Conservation (phyloP, 2,888 invertebrate species). For the Andrena haemorrhoa region DNA sequence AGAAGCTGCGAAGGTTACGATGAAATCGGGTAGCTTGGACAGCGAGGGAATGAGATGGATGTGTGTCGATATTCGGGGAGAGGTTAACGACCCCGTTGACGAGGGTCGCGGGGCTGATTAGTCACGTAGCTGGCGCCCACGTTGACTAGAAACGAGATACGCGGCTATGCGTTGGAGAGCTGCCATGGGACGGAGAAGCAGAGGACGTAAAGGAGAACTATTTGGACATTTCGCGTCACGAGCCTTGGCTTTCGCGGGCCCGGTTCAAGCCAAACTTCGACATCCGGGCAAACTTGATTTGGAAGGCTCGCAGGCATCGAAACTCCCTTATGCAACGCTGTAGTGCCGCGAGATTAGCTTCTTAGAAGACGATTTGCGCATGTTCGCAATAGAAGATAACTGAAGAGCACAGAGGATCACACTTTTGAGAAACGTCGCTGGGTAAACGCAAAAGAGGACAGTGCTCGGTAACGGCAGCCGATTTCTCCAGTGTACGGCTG, state of each 20-base stretch:
- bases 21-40: not conserved
- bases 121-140: slow-evolving; percentile 69
- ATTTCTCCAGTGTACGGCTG: not conserved
- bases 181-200: slow-evolving; percentile 29
- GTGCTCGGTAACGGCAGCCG: not conserved
- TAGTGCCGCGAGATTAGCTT: too few relatives aligned
- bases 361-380: too few relatives aligned
- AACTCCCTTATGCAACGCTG: too few relatives aligned
- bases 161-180: slow-evolving; percentile 45
- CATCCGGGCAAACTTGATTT: not conserved
- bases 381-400: not conserved
- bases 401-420: not conserved
- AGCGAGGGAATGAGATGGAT: slow-evolving; percentile 21
- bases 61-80: slow-evolving; percentile 49
- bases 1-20: not conserved
- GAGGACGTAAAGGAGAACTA: not conserved
- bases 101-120: slow-evolving; percentile 70
- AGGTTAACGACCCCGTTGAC: slow-evolving; percentile 65
- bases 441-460: not conserved
- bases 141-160: slow-evolving; percentile 67
- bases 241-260: not conserved
- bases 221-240: not conserved
- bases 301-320: not conserved
- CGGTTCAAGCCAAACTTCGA: not conserved
- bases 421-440: not conserved